Base-by-base conservation (phyloP, 1,140 invertebrate genomes). In the Megathymus violae region DNA sequence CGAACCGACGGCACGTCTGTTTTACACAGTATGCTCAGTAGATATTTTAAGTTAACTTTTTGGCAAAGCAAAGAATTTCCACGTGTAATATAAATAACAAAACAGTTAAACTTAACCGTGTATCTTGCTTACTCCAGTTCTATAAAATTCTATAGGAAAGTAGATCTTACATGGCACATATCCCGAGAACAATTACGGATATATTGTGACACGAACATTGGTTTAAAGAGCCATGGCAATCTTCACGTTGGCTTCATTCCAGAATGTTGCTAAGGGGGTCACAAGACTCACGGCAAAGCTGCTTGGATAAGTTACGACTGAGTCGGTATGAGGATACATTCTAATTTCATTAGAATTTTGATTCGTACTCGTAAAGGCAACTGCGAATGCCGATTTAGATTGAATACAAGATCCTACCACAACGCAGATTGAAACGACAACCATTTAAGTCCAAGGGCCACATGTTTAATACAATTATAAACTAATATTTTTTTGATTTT, bases 251-350 rank as follows among this genome's bases (percentile, higher is more conserved):
- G 74, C 74, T 48, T 41, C 52, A 60, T 64, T 74, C 74, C 74
- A 76, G 70, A 74, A 67, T 46, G 48, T 67, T 72, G 47, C 64
- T 73, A 76, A 73, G 73, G 68, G 68, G 71, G 74, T 68, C 68
- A 62, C 54, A 41, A 46, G 71, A 68, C 71, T 71, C 58, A 62
- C 65, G 62, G 64, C 52, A 63, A 74, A 71, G 71, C 68, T 62
- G 63, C n/a, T n/a, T n/a, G 40, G 67, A 67, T 71, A 66, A 74
- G 61, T 68, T 73, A 74, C 48, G 48, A 38, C 31, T 27, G 43
- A 46, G 50, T 67, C 60, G 60, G 67, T 36, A 25, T 41, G 11
- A 14, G 6, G 2, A 5, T 27, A 47, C 25, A 11, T 17, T 17
- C 44, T 47, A 47, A 11, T 47, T 27, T 47, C 19, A 47, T 47